These are phyloP conservation scores for Acleris laterana DNA, from an alignment of 2,888 invertebrate species.

Conservation along the genomic window DNA sequence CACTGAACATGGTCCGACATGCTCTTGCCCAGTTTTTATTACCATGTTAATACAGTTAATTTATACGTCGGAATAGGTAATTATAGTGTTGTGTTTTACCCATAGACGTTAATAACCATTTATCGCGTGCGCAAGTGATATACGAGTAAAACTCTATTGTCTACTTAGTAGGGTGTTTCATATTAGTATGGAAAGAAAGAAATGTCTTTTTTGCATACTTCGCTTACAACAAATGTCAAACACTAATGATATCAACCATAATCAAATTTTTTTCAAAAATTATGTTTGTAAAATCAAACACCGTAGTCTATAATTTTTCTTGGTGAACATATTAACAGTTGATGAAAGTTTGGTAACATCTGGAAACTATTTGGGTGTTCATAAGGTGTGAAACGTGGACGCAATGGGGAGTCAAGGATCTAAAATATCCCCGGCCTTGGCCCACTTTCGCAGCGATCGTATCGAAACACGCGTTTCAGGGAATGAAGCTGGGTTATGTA, in stretches of 20 bases:
- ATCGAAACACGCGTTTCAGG: not conserved
- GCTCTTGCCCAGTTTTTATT: slow-evolving; percentile 26
- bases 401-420: slow-evolving; percentile 15
- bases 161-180: not conserved
- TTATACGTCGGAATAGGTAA: slow-evolving; percentile 45
- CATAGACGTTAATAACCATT: slow-evolving; percentile 19
- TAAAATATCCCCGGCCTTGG: slow-evolving; percentile 25
- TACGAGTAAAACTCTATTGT: not conserved
- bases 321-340: not conserved
- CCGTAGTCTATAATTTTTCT: no score
- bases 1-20: no score
- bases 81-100: slow-evolving; percentile 22
- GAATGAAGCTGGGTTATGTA: not conserved
- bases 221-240: no score
- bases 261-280: no score
- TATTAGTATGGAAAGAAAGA: no score
- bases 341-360: slow-evolving; percentile 22
- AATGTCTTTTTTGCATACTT: no score
- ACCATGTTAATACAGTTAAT: slow-evolving; percentile 50
- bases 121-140: not conserved
- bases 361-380: slow-evolving; percentile 7
- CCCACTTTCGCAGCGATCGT: slow-evolving; percentile 19
- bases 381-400: slow-evolving; percentile 14
- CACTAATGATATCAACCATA: no score
- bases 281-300: no score